These are phyloP conservation scores for Nycticorax nycticorax DNA, from an alignment of 2,113 vertebrate genomes.

Conservation along the genomic window DNA sequence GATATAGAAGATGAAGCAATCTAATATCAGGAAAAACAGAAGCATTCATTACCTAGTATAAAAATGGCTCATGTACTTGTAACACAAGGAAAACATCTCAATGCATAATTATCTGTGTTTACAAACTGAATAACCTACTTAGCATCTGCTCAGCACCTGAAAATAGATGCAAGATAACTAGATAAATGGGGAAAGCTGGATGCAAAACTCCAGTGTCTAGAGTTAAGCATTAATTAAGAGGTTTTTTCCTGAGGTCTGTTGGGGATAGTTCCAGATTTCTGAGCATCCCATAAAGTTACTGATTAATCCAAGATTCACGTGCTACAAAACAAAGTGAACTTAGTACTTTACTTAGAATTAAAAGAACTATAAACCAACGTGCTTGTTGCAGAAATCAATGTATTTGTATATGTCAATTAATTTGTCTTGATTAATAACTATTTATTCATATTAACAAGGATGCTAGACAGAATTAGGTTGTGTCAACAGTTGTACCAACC, in stretches of 20 bases:
- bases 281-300: background rate
- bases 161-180: background rate
- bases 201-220: background rate
- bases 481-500: background rate
- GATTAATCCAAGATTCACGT: constrained; percentile 5
- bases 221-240: background rate
- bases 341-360: background rate
- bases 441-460: background rate
- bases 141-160: background rate
- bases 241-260: background rate
- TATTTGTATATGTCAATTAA: background rate
- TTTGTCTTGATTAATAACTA: background rate
- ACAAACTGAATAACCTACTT: constrained; percentile 27
- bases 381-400: background rate
- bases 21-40: background rate
- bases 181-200: background rate
- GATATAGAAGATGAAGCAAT: background rate
- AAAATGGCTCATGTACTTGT: background rate
- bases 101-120: constrained; percentile 15
- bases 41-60: background rate
- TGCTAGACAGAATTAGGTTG: background rate
- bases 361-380: background rate
- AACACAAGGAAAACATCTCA: background rate
- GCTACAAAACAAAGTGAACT: background rate
- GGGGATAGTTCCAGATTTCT: background rate